Evolutionary conservation across 2,888 invertebrate species (phyloP).

Genomic region (Itoplectis maculator): DNA sequence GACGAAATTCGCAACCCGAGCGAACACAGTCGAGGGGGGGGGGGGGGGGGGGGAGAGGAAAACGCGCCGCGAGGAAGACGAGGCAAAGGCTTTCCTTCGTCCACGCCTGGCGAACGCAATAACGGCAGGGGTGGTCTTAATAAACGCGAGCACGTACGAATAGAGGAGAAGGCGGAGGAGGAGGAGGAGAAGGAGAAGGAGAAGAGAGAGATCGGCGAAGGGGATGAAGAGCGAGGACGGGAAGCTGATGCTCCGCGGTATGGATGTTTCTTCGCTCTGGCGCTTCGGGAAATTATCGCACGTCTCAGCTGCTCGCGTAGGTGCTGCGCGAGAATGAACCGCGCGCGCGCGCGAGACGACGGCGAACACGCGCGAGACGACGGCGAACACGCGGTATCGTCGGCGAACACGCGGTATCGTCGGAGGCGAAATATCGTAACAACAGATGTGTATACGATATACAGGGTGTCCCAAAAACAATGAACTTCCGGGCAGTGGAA

Average conservation of each 20-base stretch:
- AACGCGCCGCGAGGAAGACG: slow-evolving; percentile 2
- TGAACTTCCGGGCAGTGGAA: too few relatives aligned
- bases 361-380: not conserved
- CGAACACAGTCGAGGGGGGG: not conserved
- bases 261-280: slow-evolving; percentile 19
- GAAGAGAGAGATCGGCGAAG: too few relatives aligned
- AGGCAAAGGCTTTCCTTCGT: slow-evolving; percentile 41
- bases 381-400: not conserved
- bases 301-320: not conserved
- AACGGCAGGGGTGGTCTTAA: slow-evolving; percentile 47
- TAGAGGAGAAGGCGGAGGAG: not conserved
- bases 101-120: slow-evolving; percentile 46
- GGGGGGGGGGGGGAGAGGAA: too few relatives aligned
- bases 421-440: slow-evolving; percentile 1
- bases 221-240: slow-evolving; percentile 28
- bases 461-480: too few relatives aligned
- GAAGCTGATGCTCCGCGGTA: slow-evolving; percentile 30
- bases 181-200: not conserved
- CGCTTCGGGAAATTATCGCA: slow-evolving; percentile 15
- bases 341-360: not conserved
- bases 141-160: slow-evolving; percentile 48
- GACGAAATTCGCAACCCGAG: slow-evolving; percentile 37
- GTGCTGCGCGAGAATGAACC: slow-evolving; percentile 13
- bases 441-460: not conserved
- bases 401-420: not conserved